phyloP scores from a whole-genome alignment of 2,113 vertebrate species.

The Telmatochromis sp. region DNA sequence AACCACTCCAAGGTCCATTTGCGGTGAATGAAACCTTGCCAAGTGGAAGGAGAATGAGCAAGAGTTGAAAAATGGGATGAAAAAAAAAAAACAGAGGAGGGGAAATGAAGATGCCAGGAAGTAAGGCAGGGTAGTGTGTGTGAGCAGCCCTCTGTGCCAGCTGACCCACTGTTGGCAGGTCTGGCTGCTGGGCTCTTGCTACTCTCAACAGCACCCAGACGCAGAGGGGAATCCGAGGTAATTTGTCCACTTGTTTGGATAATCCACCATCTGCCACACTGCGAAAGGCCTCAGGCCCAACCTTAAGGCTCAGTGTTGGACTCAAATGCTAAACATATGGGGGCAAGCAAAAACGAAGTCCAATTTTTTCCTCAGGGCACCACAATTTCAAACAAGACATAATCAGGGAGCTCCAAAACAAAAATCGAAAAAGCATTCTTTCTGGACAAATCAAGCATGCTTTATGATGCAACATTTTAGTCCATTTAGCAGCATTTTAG shows the following conservation, averaged over 20 bases:
- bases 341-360: not conserved
- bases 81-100: not conserved
- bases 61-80: not conserved
- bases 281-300: conserved; percentile 21
- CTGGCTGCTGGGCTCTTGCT: conserved; percentile 20
- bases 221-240: conserved; percentile 57
- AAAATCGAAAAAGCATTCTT: not conserved
- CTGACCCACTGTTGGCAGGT: conserved; percentile 53
- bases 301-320: conserved; percentile 21
- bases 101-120: conserved; percentile 23
- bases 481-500: not conserved
- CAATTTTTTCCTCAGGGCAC: conserved; percentile 17
- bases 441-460: fast-evolving
- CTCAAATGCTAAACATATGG: conserved; percentile 46
- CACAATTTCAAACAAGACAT: not conserved
- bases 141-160: conserved; percentile 13
- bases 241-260: conserved; percentile 69
- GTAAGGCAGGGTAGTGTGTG: conserved; percentile 6
- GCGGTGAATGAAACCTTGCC: not conserved
- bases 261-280: conserved; percentile 68
- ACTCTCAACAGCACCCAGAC: conserved; percentile 36
- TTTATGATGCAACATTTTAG: not conserved
- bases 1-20: not conserved
- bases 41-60: conserved; percentile 1
- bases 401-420: not conserved